Conservation (phyloP, 2,113 vertebrate species). For the Choloepus hoffmanni region DNA sequence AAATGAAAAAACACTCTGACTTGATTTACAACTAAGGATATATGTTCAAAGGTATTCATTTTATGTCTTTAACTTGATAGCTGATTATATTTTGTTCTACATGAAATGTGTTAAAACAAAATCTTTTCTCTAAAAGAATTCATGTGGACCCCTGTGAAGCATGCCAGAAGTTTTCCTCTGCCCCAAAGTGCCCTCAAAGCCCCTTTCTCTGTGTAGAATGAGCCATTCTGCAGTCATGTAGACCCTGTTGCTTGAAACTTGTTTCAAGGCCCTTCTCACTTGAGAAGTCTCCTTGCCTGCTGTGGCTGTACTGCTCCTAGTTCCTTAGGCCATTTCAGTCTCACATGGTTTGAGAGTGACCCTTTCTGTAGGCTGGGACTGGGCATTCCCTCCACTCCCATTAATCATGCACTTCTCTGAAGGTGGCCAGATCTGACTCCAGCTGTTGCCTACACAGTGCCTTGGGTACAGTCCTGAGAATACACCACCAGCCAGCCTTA, state of each 20-base stretch:
- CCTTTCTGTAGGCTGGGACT: too few species aligned
- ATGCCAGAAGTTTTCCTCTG: background rate
- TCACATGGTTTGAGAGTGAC: too few species aligned
- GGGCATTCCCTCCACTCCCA: too few species aligned
- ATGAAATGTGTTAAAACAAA: background rate
- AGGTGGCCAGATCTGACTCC: background rate
- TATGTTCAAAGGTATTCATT: conserved; percentile 28
- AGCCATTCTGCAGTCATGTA: background rate
- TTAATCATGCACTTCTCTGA: too few species aligned
- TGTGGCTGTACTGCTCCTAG: too few species aligned
- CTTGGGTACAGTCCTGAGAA: background rate
- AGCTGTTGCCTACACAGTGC: accelerated
- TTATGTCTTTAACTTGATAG: conserved; percentile 9
- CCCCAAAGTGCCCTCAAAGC: background rate
- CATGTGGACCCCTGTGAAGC: background rate
- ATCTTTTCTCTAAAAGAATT: background rate
- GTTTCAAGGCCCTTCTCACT: too few species aligned
- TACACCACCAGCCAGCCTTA: too few species aligned
- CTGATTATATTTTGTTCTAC: background rate
- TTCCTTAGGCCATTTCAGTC: too few species aligned
- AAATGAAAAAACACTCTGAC: background rate
- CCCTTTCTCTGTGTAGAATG: background rate
- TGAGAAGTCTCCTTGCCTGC: too few species aligned
- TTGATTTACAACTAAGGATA: conserved; percentile 3
- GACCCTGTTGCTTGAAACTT: too few species aligned